Evolutionary conservation across 2,888 invertebrate species (phyloP).

Genomic region (Dendrolimus houi): DNA sequence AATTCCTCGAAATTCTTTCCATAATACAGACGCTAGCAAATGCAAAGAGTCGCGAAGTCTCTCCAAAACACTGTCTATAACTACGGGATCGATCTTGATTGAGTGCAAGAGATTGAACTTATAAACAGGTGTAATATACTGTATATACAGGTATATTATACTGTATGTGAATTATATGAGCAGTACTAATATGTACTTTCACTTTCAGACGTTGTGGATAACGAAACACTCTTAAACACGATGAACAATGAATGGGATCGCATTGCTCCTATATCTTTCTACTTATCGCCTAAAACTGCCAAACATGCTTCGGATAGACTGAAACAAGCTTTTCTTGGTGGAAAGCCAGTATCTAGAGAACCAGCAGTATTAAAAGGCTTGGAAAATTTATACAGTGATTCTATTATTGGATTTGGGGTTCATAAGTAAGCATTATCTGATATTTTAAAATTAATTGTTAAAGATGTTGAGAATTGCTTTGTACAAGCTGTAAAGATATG

Average conservation of each 20-base stretch:
- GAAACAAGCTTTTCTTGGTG: slow-evolving; percentile 55
- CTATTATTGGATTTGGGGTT: slow-evolving; percentile 74
- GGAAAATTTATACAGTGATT: slow-evolving; percentile 76
- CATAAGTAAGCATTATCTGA: slow-evolving; percentile 45
- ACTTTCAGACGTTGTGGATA: slow-evolving; percentile 67
- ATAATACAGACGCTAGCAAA: too few species aligned
- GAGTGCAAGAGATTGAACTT: too few species aligned
- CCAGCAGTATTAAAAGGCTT: slow-evolving; percentile 48
- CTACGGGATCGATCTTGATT: too few species aligned
- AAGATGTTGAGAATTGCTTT: too few species aligned
- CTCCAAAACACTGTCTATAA: too few species aligned
- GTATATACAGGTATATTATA: too few species aligned
- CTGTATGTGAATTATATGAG: neutral
- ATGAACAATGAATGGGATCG: slow-evolving; percentile 79
- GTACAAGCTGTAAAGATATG: too few species aligned
- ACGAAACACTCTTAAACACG: slow-evolving; percentile 69
- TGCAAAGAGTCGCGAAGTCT: too few species aligned
- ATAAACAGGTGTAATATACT: too few species aligned
- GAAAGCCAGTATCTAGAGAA: slow-evolving; percentile 44
- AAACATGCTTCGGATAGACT: slow-evolving; percentile 68
- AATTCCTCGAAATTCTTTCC: too few species aligned
- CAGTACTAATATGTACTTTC: neutral
- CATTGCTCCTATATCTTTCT: slow-evolving; percentile 81
- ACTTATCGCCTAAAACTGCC: slow-evolving; percentile 73
- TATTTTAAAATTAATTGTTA: neutral